Conservation (phyloP, 2,888 invertebrate genomes). For the Capitulum mitella region DNA sequence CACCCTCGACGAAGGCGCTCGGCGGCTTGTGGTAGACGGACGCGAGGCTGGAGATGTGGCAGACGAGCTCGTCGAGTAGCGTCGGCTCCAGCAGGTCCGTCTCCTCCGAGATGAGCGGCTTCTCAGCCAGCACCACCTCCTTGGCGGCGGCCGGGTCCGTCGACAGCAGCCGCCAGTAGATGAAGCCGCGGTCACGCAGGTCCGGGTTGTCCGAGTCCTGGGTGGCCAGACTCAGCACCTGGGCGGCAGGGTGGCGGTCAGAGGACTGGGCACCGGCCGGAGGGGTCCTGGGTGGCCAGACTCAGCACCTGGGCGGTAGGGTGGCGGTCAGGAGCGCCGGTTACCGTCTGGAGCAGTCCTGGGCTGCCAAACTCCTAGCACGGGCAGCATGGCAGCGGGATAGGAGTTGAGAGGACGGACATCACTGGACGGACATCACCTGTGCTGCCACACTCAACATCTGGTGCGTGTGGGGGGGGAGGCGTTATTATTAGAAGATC, state of each 20-base stretch:
- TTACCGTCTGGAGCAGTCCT: too few relatives aligned
- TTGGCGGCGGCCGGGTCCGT: slow-evolving; percentile 99
- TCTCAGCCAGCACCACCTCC: slow-evolving; percentile 97
- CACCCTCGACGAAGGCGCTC: slow-evolving; percentile 93
- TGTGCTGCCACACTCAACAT: too few relatives aligned
- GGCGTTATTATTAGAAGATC: too few relatives aligned
- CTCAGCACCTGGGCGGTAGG: too few relatives aligned
- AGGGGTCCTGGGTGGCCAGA: too few relatives aligned
- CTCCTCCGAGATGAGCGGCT: slow-evolving; percentile 95
- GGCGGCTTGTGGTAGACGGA: slow-evolving; percentile 99
- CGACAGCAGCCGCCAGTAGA: slow-evolving; percentile 96
- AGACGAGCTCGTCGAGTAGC: slow-evolving; percentile 92
- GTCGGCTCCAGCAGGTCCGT: slow-evolving; percentile 97
- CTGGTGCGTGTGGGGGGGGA: too few relatives aligned
- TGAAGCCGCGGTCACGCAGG: slow-evolving; percentile 94
- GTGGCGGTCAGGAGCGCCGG: too few relatives aligned
- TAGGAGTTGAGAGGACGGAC: too few relatives aligned
- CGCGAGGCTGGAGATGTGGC: slow-evolving; percentile 95
- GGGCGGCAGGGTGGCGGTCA: not conserved
- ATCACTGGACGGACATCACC: too few relatives aligned
- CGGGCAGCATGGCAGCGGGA: too few relatives aligned
- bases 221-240: slow-evolving; percentile 60
- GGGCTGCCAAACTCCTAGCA: too few relatives aligned
- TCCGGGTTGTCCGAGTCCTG: slow-evolving; percentile 95
- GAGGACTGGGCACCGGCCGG: not conserved